phyloP scores from a whole-genome alignment of 2,888 invertebrate genomes.

The Leptinotarsa rubiginosa region DNA sequence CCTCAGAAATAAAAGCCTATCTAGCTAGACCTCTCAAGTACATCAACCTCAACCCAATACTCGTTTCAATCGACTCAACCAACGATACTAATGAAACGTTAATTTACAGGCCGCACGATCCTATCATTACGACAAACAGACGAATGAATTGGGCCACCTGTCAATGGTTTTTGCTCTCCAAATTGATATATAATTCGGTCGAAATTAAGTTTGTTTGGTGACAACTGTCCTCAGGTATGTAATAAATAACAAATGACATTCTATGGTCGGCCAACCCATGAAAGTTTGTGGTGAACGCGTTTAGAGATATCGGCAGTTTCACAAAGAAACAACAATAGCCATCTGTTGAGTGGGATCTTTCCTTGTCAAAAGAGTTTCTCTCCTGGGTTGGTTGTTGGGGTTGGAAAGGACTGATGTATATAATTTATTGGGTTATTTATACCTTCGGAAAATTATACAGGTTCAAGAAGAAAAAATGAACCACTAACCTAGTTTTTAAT shows the following conservation, averaged over 20 bases:
- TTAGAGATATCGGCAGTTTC: constrained; percentile 18
- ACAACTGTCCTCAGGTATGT: constrained; percentile 30
- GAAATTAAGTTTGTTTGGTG: constrained; percentile 30
- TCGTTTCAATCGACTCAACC: constrained; percentile 4
- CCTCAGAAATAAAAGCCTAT: too few species aligned
- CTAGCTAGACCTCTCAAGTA: neutral
- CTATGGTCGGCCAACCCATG: constrained; percentile 8
- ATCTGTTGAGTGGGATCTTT: constrained; percentile 25
- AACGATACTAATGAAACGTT: constrained; percentile 24
- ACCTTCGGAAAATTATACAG: neutral
- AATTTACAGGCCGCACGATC: constrained; percentile 14
- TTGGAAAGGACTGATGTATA: neutral
- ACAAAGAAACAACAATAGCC: constrained; percentile 24
- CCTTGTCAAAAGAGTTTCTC: constrained; percentile 9
- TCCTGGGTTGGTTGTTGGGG: constrained; percentile 18
- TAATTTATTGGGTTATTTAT: neutral
- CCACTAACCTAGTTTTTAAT: too few species aligned
- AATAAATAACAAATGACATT: constrained; percentile 25
- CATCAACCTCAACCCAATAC: neutral
- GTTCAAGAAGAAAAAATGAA: too few species aligned
- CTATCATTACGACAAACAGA: constrained; percentile 19
- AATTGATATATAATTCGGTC: constrained; percentile 32
- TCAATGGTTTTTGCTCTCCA: constrained; percentile 20
- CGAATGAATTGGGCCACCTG: constrained; percentile 30
- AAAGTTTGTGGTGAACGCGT: constrained; percentile 26